Evolutionary conservation across 2,797 vertebrate genomes (phyloP), one percentile per base, ranked within the genome.

Genomic region (Pogonophryne albipinna): DNA sequence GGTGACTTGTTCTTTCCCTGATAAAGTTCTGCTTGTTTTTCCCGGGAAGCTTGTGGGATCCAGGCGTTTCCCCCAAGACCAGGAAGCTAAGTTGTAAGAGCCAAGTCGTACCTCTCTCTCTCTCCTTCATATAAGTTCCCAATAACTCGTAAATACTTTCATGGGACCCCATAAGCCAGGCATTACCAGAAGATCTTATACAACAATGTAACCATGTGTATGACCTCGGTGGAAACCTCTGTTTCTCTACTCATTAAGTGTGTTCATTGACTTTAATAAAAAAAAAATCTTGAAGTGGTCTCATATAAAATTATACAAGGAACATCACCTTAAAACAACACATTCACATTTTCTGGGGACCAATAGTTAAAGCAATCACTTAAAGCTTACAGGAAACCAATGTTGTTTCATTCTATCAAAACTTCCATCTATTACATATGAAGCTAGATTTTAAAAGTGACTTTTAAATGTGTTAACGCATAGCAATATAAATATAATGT

Each of bases 141-240:
- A 89, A 88, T 92, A 92, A 91, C 85, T 75, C 87, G 76, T 91
- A 85, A 92, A 91, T 88, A 88, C 87, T 90, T 91, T 90, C 90
- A 90, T 79, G 86, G 78, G 84, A 91, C 83, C 71, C 58, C 63
- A 62, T 91, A 91, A 92, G 82, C 89, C 74, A 51, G 4, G 51
- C 76, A 85, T 90, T 91, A 85, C 46, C 45, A 71, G 81, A 47
- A 83, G 68, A 83, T 83, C 88, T 85, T 78, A 63, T 70, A 70
- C 63, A 85, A 79, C 41, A 77, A 69, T 74, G 71, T 80, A 64
- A 79, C 74, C 71, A 69, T 79, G 67, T 78, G 80, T 73, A 66
- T 81, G 69, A 76, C 67, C 45, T 66, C 10, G 2, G 19, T 65
- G 16, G 66, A 81, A 45, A 44, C 73, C 69, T 52, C 31, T 42